phyloP scores from a whole-genome alignment of 1,140 invertebrate genomes.

The Battus philenor region DNA sequence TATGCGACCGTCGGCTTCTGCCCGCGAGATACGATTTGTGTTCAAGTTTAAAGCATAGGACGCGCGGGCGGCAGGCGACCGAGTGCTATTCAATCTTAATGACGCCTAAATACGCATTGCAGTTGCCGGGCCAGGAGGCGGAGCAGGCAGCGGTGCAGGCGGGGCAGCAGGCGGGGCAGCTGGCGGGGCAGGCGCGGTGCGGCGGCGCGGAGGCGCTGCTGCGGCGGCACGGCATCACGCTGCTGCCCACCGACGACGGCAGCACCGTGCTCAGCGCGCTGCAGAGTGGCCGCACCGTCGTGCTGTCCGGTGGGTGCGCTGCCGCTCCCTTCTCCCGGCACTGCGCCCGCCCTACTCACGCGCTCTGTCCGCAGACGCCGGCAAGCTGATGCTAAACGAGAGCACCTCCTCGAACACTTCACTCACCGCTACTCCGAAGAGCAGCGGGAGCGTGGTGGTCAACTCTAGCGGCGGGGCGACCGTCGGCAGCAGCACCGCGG shows the following conservation, averaged over 20 bases:
- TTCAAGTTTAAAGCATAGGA: too few relatives aligned
- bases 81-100: too few relatives aligned
- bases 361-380: slow-evolving; percentile 53
- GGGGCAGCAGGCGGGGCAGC: slow-evolving; percentile 86
- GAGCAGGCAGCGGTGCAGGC: too few relatives aligned
- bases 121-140: too few relatives aligned
- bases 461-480: background rate
- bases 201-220: slow-evolving; percentile 78
- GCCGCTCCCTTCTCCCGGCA: background rate
- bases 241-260: slow-evolving; percentile 58
- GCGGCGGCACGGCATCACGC: slow-evolving; percentile 84
- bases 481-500: background rate
- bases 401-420: slow-evolving; percentile 17
- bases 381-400: slow-evolving; percentile 53
- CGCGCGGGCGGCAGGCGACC: too few relatives aligned
- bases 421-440: background rate
- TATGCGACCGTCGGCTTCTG: too few relatives aligned
- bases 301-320: slow-evolving; percentile 35
- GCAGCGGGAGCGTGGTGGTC: background rate
- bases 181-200: slow-evolving; percentile 79
- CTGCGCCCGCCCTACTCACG: background rate
- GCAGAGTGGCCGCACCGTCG: slow-evolving; percentile 54
- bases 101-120: too few relatives aligned
- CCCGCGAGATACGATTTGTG: too few relatives aligned
- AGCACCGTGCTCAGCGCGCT: slow-evolving; percentile 50